Base-by-base conservation (phyloP, 2,888 invertebrate species). In the Zaprionus obscuricornis region DNA sequence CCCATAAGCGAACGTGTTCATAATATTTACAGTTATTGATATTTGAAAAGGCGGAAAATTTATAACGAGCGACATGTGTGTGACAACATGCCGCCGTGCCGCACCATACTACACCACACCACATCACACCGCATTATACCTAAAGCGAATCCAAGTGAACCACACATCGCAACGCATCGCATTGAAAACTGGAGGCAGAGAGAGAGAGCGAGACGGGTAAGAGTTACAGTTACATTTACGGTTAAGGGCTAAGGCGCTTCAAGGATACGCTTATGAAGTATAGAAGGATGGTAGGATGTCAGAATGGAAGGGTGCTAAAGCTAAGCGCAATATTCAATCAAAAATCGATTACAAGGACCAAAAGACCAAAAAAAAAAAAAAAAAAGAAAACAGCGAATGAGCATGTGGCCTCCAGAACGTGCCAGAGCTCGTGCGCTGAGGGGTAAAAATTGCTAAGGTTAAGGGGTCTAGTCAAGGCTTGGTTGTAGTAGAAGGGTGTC, bases 21-120 rank as follows among this genome's bases (percentile, higher is more conserved):
- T 88, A 88, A 88, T 88, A 88, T 88, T 88, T 88, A 88, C 88
- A 82, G 88, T 88, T 88, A 88, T 88, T 88, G 88, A 88, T 88
- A 88, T 88, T 88, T 88, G 88, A 88, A 87, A 88, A 87, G 87
- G 88, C 88, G 88, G 88, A 88, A 88, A 88, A 87, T 88, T 88
- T 88, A 85, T 88, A 87, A 86, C 86, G 67, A 85, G 74, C 88
- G 86, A 85, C 79, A 82, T 82, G 82, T 83, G 82, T 84, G 81
- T 72, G 84, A 85, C 84, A 85, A 86, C 82, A 74, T 66, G 69
- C 72, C 72, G 76, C 40, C 31, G 29, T 20, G 18, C 27, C 33
- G 20, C n/a, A n/a, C n/a, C n/a, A n/a, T n/a, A n/a, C n/a, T n/a
- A n/a, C n/a, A n/a, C n/a, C n/a, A n/a, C n/a, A n/a, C n/a, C n/a